Percentiles rank a stretch among this genome's conserved stretches.
These are phyloP conservation scores for Acanthococcus lagerstroemiae DNA, from an alignment of 2,888 invertebrate genomes.

Conservation along the genomic window DNA sequence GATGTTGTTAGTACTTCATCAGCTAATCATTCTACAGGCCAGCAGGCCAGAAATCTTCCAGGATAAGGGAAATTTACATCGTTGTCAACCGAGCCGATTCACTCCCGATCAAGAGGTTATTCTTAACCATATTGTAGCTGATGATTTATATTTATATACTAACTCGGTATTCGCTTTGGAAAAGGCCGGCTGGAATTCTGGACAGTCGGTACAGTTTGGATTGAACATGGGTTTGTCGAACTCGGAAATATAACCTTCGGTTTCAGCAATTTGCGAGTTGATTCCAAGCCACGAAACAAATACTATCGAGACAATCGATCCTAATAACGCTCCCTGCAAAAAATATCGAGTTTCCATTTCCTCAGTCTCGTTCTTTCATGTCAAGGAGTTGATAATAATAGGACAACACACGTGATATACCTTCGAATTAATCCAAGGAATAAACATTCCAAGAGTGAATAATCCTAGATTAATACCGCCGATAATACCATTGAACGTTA, in stretches of 20 bases:
- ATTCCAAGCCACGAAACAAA: constrained; percentile 56
- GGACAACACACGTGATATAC: constrained; percentile 43
- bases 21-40: no score
- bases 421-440: constrained; percentile 72
- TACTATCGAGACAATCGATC: constrained; percentile 51
- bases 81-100: neutral
- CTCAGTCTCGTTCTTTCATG: neutral
- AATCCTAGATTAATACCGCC: constrained; percentile 79
- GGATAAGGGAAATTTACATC: neutral
- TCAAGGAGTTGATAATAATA: neutral
- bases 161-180: neutral
- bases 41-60: no score
- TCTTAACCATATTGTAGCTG: neutral
- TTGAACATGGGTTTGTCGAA: constrained; percentile 43
- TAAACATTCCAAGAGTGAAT: constrained; percentile 78
- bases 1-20: no score
- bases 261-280: constrained; percentile 48
- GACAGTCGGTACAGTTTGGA: constrained; percentile 43
- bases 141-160: neutral
- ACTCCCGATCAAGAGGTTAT: neutral
- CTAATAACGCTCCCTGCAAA: constrained; percentile 53
- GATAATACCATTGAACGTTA: constrained; percentile 80
- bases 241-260: constrained; percentile 32
- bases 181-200: constrained; percentile 42
- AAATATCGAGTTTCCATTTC: neutral